These are phyloP conservation scores for Felis catus DNA, from an alignment of 2,113 vertebrate species.

Conservation along the genomic window F.catus_Fca126_mat1.0 CM031420.1:70947501-70948000, in stretches of 20 bases:
- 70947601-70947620: not conserved
- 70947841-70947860: not conserved
- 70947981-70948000: not conserved
- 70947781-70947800: not conserved
- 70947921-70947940: not conserved
- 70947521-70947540: too few relatives aligned
- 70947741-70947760: not conserved
- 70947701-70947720: not conserved
- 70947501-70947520: too few relatives aligned
- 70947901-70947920: not conserved
- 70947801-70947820: not conserved
- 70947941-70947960: not conserved
- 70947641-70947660: not conserved
- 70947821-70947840: not conserved
- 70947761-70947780: not conserved
- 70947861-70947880: not conserved
- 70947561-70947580: not conserved
- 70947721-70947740: not conserved
- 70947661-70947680: not conserved
- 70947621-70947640: not conserved
- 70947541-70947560: not conserved
- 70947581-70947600: not conserved
- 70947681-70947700: not conserved
- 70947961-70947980: not conserved
- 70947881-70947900: not conserved